Evolutionary conservation across 2,113 vertebrate genomes (phyloP).

Genomic region (Oriolus oriolus): DNA sequence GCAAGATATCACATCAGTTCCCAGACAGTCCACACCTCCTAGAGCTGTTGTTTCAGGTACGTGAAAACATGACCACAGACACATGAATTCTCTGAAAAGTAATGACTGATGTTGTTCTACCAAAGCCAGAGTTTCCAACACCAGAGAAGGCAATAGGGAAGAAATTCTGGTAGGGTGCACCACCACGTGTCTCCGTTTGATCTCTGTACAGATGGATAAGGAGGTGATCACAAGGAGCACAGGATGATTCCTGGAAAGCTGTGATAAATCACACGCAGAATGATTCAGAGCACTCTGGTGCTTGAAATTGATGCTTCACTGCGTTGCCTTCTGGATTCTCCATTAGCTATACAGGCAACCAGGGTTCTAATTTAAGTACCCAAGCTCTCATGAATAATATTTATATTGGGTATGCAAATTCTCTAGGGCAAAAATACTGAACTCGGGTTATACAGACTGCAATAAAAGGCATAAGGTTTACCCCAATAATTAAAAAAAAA

Average conservation of each 20-base stretch:
- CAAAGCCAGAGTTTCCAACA: background rate
- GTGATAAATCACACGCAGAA: background rate
- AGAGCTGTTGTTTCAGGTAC: background rate
- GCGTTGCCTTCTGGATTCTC: background rate
- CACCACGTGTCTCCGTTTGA: background rate
- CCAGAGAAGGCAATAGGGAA: background rate
- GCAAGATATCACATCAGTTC: background rate
- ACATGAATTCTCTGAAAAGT: background rate
- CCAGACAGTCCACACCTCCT: background rate
- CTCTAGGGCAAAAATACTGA: background rate
- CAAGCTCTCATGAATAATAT: background rate
- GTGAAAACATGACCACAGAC: background rate
- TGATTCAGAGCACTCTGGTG: background rate
- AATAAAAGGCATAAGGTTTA: background rate
- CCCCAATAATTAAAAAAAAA: accelerated
- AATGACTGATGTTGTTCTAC: background rate
- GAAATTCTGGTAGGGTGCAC: background rate
- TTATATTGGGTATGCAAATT: background rate
- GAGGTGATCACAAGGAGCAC: background rate
- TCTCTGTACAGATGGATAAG: background rate
- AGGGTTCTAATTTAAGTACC: background rate
- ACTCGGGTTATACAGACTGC: background rate
- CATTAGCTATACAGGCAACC: background rate
- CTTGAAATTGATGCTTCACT: background rate
- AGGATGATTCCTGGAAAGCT: conserved; percentile 25